Percentiles rank a stretch among this genome's conserved stretches.
Conservation (phyloP, 2,888 invertebrate species). For the Caradrina kadenii region DNA sequence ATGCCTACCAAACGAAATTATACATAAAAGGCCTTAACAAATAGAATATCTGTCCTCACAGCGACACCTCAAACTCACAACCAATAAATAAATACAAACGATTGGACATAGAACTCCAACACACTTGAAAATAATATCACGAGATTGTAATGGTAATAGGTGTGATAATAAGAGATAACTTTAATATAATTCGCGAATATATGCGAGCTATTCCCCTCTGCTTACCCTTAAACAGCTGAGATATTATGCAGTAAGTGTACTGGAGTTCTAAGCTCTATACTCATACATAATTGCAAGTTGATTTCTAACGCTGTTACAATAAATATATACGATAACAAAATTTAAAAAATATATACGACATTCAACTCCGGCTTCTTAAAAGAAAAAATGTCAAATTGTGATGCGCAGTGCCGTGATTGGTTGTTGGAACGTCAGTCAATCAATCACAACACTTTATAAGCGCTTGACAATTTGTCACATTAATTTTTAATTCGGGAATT, state of each 20-base stretch:
- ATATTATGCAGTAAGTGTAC: slow-evolving; percentile 3
- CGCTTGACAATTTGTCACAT: neutral
- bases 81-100: slow-evolving; percentile 47
- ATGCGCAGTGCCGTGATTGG: neutral
- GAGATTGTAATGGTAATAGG: too few species aligned
- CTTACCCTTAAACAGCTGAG: neutral
- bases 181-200: neutral
- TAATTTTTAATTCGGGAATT: neutral
- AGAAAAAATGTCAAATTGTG: neutral
- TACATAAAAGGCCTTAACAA: slow-evolving; percentile 30
- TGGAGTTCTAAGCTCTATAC: slow-evolving; percentile 25
- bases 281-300: slow-evolving; percentile 13
- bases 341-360: slow-evolving; percentile 6
- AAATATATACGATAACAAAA: too few species aligned
- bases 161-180: neutral
- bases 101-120: slow-evolving; percentile 37
- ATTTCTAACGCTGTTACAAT: slow-evolving; percentile 6
- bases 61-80: slow-evolving; percentile 50
- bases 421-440: neutral
- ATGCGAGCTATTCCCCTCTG: neutral
- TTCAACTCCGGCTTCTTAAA: neutral
- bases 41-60: slow-evolving; percentile 45
- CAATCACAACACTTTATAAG: neutral
- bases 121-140: slow-evolving; percentile 4
- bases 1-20: slow-evolving; percentile 48